phyloP scores from a whole-genome alignment of 2,888 invertebrate genomes.

The Gibbula magus region DNA sequence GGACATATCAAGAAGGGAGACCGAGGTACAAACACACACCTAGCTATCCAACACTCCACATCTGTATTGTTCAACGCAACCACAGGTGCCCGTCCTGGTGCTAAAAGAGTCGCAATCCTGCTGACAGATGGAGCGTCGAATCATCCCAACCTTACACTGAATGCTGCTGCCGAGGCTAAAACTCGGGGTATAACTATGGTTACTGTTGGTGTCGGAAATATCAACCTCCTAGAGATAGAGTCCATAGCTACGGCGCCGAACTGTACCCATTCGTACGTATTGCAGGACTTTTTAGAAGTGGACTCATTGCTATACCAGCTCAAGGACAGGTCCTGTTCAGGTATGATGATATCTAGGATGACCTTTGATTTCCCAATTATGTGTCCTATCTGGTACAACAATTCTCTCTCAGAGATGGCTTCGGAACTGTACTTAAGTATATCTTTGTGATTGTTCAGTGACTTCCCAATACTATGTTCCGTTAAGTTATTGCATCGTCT shows the following conservation, averaged over 20 bases:
- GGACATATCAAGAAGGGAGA: conserved; percentile 14
- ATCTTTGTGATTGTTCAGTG: too few species aligned
- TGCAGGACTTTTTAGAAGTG: conserved; percentile 38
- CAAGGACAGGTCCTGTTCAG: conserved; percentile 36
- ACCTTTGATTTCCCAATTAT: not conserved
- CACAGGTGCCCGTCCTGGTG: not conserved
- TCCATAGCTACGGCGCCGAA: conserved; percentile 31
- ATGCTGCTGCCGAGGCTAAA: conserved; percentile 28
- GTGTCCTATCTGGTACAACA: not conserved
- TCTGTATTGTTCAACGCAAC: not conserved
- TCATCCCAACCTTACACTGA: conserved; percentile 8
- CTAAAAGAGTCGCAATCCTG: conserved; percentile 34
- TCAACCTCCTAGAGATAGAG: conserved; percentile 32
- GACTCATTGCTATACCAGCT: conserved; percentile 41
- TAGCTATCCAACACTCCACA: conserved; percentile 25
- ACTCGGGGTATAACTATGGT: conserved; percentile 30
- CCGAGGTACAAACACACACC: conserved; percentile 31
- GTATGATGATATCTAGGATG: conserved; percentile 7
- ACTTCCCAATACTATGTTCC: too few species aligned
- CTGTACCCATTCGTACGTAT: conserved; percentile 34
- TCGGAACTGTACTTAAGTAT: too few species aligned
- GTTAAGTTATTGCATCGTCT: too few species aligned
- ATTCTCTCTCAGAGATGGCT: not conserved
- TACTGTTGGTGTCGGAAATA: conserved; percentile 35
- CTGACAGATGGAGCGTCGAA: conserved; percentile 41